phyloP scores from a whole-genome alignment of 2,888 invertebrate genomes.

The Clistopyga incitator region DNA sequence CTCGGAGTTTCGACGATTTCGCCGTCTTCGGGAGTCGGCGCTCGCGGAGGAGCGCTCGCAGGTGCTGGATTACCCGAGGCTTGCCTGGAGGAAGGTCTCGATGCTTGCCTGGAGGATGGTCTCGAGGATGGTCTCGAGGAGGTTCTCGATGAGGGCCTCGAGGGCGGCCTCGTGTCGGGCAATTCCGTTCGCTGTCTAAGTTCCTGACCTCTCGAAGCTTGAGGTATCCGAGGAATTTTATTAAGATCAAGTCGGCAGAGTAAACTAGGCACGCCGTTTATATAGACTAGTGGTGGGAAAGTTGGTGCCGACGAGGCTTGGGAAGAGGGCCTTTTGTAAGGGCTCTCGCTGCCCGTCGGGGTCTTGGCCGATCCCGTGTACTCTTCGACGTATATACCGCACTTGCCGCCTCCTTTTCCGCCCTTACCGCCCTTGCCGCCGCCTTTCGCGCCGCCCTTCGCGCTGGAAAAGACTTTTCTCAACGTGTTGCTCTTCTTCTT shows the following conservation, averaged over 20 bases:
- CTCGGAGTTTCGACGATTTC: constrained; percentile 79
- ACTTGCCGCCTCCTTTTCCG: constrained; percentile 89
- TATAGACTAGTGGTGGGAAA: constrained; percentile 76
- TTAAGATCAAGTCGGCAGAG: constrained; percentile 84
- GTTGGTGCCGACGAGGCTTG: constrained; percentile 71
- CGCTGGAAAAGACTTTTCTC: constrained; percentile 87
- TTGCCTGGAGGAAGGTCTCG: constrained; percentile 61
- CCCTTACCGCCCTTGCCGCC: constrained; percentile 88
- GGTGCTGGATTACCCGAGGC: constrained; percentile 49
- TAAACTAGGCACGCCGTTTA: constrained; percentile 80
- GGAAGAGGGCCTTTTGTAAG: constrained; percentile 80
- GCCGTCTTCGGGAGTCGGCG: constrained; percentile 83
- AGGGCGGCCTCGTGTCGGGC: constrained; percentile 85
- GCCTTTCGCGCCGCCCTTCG: constrained; percentile 84
- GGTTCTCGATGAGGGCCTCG: constrained; percentile 71
- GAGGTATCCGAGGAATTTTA: constrained; percentile 81
- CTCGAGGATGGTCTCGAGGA: constrained; percentile 63
- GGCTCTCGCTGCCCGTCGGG: constrained; percentile 84
- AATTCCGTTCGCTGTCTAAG: constrained; percentile 85
- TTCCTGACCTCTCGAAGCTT: constrained; percentile 84
- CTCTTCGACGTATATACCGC: constrained; percentile 85
- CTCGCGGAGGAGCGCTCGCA: constrained; percentile 40
- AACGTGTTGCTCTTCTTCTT: constrained; percentile 90
- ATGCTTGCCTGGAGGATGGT: constrained; percentile 54
- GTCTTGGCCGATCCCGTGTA: constrained; percentile 80